Conservation (phyloP, 2,113 vertebrate genomes). For the Sakesphorus luctuosus region DNA sequence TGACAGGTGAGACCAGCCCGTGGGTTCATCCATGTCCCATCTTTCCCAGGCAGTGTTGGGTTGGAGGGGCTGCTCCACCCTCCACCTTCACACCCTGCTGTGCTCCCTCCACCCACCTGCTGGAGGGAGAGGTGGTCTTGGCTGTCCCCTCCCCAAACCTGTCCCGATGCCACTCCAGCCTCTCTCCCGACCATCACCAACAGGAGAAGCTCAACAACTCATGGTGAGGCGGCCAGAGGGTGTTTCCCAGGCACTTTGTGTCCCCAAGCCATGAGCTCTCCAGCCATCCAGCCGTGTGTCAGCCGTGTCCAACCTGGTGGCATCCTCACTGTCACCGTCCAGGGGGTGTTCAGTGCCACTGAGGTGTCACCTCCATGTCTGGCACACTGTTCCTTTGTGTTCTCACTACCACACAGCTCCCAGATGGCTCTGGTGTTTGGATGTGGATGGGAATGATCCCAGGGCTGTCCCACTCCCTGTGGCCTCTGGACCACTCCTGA, state of each 20-base stretch:
- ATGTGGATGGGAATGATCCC: fast-evolving
- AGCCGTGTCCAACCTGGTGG: background rate
- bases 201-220: background rate
- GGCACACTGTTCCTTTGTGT: background rate
- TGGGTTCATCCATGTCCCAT: background rate
- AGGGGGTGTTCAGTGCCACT: background rate
- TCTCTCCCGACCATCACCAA: background rate
- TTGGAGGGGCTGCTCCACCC: background rate
- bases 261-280: background rate
- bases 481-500: background rate
- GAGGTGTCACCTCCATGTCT: background rate
- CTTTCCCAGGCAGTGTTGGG: background rate
- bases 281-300: fast-evolving
- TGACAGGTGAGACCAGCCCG: no score
- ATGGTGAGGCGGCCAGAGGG: fast-evolving
- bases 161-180: background rate
- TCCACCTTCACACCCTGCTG: background rate
- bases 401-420: background rate
- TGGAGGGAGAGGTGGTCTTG: background rate
- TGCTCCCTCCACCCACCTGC: background rate
- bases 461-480: background rate
- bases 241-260: background rate
- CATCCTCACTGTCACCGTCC: background rate
- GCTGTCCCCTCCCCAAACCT: background rate
- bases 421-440: fast-evolving